These are phyloP conservation scores for Hypocryptadius cinnamomeus DNA, from an alignment of 2,113 vertebrate genomes.

Conservation along the genomic window DNA sequence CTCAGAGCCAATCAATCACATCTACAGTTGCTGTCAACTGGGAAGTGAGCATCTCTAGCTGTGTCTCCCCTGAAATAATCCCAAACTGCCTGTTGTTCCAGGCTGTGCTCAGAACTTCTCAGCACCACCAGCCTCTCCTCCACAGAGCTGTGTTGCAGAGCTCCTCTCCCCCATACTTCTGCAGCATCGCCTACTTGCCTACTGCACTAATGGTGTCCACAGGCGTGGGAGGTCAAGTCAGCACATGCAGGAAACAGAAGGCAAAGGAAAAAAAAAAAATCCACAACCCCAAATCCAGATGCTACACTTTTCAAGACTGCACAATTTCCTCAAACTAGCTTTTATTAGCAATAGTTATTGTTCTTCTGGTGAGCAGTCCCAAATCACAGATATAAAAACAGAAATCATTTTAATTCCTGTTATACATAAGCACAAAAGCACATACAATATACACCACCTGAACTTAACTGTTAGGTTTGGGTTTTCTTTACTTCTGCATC, in stretches of 20 bases:
- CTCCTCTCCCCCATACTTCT: constrained; percentile 35
- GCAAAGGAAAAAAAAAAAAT: background rate
- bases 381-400: background rate
- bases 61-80: constrained; percentile 17
- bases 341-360: constrained; percentile 19
- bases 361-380: background rate
- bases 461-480: background rate
- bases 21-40: constrained; percentile 5
- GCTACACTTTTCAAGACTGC: background rate
- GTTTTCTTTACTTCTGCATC: background rate
- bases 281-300: background rate
- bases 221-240: background rate
- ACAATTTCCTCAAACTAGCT: constrained; percentile 2
- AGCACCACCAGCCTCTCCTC: constrained; percentile 54
- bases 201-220: background rate
- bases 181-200: background rate
- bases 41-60: constrained; percentile 13
- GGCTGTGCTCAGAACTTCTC: constrained; percentile 39
- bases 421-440: background rate
- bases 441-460: background rate
- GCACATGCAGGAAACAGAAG: background rate
- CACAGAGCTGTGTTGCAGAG: background rate
- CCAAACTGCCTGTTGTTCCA: constrained; percentile 54
- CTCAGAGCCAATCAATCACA: constrained; percentile 1
- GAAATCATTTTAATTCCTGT: background rate